Percentiles rank a stretch among this genome's conserved stretches.
Conservation (phyloP, 2,113 vertebrate genomes). For the Neogale vison region DNA sequence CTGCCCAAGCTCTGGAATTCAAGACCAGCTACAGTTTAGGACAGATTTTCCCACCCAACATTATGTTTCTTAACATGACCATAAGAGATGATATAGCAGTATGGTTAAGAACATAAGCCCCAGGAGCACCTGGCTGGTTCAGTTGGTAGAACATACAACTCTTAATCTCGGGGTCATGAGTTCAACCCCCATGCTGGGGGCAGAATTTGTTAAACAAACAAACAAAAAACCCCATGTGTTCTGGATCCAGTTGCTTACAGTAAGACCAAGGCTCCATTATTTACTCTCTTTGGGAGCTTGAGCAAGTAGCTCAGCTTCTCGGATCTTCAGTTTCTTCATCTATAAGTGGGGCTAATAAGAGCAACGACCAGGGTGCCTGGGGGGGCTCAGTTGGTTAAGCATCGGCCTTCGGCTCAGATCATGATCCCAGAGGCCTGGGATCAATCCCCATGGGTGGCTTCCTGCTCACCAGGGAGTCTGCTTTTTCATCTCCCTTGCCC, state of each 20-base stretch:
- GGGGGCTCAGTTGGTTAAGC: no score
- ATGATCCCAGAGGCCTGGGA: no score
- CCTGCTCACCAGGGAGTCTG: no score
- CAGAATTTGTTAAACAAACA: not conserved
- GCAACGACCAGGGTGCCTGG: not conserved
- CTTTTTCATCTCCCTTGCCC: no score
- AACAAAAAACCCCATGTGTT: not conserved
- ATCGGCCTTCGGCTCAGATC: no score
- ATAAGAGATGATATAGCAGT: not conserved
- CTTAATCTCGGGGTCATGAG: not conserved
- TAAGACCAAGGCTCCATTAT: not conserved
- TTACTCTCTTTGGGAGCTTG: not conserved
- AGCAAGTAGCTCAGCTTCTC: not conserved
- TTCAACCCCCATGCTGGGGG: not conserved
- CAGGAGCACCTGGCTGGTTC: not conserved
- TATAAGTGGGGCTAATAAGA: not conserved
- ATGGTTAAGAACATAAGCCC: not conserved
- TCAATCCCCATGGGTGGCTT: no score
- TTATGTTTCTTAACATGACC: not conserved
- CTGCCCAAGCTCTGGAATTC: not conserved
- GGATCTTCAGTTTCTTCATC: not conserved
- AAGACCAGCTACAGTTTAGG: not conserved
- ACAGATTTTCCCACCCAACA: not conserved
- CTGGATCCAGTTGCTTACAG: not conserved
- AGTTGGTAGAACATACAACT: not conserved